Percentiles rank a stretch among this genome's conserved stretches.
Conservation (phyloP, 2,888 invertebrate species). For the Plemyria rubiginata region DNA sequence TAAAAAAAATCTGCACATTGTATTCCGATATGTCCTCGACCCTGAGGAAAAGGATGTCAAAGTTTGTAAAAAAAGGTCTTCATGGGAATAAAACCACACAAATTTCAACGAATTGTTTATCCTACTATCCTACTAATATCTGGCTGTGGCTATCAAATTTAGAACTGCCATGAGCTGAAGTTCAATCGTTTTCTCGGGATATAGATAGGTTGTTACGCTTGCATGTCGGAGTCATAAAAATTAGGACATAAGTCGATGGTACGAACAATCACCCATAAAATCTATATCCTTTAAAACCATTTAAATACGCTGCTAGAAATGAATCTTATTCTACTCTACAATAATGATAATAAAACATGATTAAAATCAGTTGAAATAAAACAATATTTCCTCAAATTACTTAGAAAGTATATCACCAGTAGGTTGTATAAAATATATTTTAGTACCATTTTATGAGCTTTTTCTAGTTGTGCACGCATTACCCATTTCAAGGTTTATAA, state of each 20-base stretch:
- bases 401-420: not conserved
- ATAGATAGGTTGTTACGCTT: constrained; percentile 35
- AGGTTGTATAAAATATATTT: not conserved
- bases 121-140: too few species aligned
- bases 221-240: constrained; percentile 53
- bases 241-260: constrained; percentile 46
- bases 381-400: not conserved
- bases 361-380: not conserved
- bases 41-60: too few species aligned
- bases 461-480: constrained; percentile 9
- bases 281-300: constrained; percentile 48
- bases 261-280: constrained; percentile 56
- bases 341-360: not conserved
- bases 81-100: too few species aligned
- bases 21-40: too few species aligned
- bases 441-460: not conserved
- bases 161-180: not conserved
- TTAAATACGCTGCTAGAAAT: constrained; percentile 43
- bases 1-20: too few species aligned
- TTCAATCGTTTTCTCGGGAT: not conserved
- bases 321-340: constrained; percentile 4
- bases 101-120: too few species aligned
- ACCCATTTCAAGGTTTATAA: constrained; percentile 8
- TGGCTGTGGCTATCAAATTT: too few species aligned
- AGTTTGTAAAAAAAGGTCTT: too few species aligned